These are phyloP conservation scores for Drosophila willistoni DNA, from an alignment of 1,140 invertebrate species.

Conservation along the genomic window DNA sequence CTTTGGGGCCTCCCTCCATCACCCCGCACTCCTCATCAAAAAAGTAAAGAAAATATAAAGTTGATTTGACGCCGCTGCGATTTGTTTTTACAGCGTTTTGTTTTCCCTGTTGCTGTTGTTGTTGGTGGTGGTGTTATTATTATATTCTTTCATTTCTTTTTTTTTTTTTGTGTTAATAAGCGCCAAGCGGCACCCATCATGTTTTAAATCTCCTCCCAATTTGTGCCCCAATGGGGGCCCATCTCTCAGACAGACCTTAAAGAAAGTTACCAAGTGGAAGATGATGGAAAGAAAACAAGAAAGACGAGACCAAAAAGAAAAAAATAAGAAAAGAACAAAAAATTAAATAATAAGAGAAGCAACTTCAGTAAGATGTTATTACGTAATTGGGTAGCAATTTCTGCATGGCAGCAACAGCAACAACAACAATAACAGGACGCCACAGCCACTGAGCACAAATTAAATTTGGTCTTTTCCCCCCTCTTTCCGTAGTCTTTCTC, in stretches of 20 bases:
- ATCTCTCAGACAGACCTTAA: background rate
- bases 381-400: conserved; percentile 82
- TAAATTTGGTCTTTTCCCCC: conserved; percentile 70
- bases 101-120: background rate
- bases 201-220: conserved; percentile 41
- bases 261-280: background rate
- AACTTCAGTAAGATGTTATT: conserved; percentile 82
- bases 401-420: conserved; percentile 58
- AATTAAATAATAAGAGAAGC: conserved; percentile 80
- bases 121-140: background rate
- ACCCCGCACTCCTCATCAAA: too few species aligned
- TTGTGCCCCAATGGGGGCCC: conserved; percentile 22
- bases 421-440: conserved; percentile 36
- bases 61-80: conserved; percentile 69
- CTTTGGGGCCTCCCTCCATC: background rate
- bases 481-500: background rate
- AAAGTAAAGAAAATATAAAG: conserved; percentile 48
- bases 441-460: conserved; percentile 72
- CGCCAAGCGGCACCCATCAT: conserved; percentile 44
- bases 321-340: conserved; percentile 57
- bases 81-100: conserved; percentile 76
- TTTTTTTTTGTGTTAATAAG: conserved; percentile 63
- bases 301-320: background rate
- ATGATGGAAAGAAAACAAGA: background rate
- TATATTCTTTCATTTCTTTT: background rate